Conservation (phyloP, 2,113 vertebrate genomes). For the Eidolon helvum region DNA sequence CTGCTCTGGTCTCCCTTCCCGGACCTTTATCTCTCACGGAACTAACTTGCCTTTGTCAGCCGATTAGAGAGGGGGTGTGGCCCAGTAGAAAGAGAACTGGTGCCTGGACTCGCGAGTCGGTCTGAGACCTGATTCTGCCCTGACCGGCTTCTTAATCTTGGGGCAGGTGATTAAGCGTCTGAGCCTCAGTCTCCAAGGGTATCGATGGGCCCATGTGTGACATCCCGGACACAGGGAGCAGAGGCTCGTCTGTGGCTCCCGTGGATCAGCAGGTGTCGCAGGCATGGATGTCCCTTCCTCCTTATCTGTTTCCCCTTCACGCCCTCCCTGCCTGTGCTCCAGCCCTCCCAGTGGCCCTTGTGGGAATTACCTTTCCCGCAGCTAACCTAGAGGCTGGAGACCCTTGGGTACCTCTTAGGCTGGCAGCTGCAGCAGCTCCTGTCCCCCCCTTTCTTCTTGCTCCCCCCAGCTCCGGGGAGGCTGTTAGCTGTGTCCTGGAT, state of each 20-base stretch:
- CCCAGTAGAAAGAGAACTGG: neutral
- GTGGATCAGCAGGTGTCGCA: accelerated
- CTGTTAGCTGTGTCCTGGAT: neutral
- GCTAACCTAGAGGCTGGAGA: neutral
- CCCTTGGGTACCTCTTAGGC: neutral
- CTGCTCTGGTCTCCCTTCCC: neutral
- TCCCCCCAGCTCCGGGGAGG: neutral
- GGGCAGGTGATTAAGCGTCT: neutral
- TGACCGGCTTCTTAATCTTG: neutral
- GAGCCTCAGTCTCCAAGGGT: neutral
- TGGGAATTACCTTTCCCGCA: neutral
- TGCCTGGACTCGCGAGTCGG: neutral
- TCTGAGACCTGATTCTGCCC: neutral
- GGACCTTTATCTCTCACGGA: neutral
- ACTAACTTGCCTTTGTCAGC: accelerated
- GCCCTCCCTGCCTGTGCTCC: neutral
- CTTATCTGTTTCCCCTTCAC: neutral
- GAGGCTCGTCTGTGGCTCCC: neutral
- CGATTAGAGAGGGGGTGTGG: too few species aligned
- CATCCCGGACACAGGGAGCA: neutral
- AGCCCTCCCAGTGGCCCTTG: neutral
- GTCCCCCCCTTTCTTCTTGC: neutral
- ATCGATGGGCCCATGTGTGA: neutral
- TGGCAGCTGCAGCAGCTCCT: neutral
- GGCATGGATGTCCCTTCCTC: too few species aligned